Evolutionary conservation across 1,140 invertebrate species (phyloP), one percentile per base, ranked within the genome.

Genomic region (Drosophila pseudoobscura): DNA sequence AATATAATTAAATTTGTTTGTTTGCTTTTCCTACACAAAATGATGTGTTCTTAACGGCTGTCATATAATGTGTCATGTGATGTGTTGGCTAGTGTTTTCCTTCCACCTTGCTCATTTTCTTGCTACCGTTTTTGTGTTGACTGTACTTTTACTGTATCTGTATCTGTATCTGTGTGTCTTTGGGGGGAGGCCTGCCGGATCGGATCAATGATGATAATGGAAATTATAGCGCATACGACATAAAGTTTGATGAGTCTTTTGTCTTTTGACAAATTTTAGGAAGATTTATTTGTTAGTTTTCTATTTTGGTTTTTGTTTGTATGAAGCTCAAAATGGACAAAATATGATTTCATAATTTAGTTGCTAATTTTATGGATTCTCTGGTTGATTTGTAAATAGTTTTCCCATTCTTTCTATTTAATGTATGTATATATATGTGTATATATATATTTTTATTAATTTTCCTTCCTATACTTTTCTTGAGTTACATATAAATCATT

Each of bases 261-360:
- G 56, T 53, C 64, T 45, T 69, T 44, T 50, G 69, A 69, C 35
- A 69, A 45, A 35, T 69, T 78, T 80, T 75, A 62, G 70, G 71
- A 74, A 73, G 60, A 74, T 74, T 74, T 57, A 51, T 56, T 63
- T 58, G 17, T 66, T 66, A 22, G 62, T 65, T 58, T 29, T 74
- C 61, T 68, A 49, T 52, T 54, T 62, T 58, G 31, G 45, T 58
- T 62, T 62, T 49, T 50, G 55, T 57, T 57, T 64, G 57, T 64
- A 77, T 85, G 80, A 79, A 84, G 76, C 80, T 80, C 77, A 74
- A 79, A 80, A 84, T 85, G 76, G 80, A 85, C 80, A 85, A 84
- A 82, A 68, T 83, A 70, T 80, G 66, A 63, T 56, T 62, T 61
- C 24, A 15, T 58, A 39, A 53, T 46, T 64, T 52, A 72, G 31